Percentiles rank a stretch among this genome's conserved stretches.
Conservation (phyloP, 53 echinoderm and acorn worm genomes). For the Crossaster papposus region DNA sequence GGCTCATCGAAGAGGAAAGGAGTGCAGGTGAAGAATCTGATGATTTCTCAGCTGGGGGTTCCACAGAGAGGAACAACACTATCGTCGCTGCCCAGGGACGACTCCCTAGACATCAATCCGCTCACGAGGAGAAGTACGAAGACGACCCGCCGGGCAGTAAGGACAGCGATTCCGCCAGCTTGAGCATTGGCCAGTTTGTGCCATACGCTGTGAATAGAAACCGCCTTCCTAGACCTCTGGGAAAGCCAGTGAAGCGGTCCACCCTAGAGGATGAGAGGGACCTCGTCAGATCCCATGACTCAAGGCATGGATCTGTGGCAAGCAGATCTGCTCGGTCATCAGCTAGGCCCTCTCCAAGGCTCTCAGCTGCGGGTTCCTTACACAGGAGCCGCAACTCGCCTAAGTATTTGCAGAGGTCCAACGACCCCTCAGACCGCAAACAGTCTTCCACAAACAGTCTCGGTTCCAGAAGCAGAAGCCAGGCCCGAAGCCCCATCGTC, state of each 20-base stretch:
- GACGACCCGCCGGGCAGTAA: slow-evolving; percentile 59
- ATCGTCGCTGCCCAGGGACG: slow-evolving; percentile 35
- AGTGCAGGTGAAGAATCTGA: not conserved
- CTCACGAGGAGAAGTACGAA: slow-evolving; percentile 63
- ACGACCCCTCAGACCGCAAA: slow-evolving; percentile 10
- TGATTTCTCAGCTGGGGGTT: not conserved
- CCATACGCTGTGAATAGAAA: slow-evolving; percentile 69
- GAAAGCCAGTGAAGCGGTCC: slow-evolving; percentile 23
- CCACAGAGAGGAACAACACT: slow-evolving; percentile 46
- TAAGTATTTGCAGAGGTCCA: slow-evolving; percentile 20
- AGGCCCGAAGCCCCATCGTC: not conserved
- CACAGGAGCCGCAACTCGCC: slow-evolving; percentile 30
- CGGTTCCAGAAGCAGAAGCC: slow-evolving; percentile 24
- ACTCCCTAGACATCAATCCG: slow-evolving; percentile 39
- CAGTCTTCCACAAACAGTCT: slow-evolving; percentile 43
- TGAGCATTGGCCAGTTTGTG: slow-evolving; percentile 75
- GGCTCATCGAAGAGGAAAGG: not conserved
- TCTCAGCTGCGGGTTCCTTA: not conserved
- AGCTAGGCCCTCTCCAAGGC: not conserved
- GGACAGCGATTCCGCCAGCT: slow-evolving; percentile 64
- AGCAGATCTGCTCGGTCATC: slow-evolving; percentile 21
- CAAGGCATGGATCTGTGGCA: not conserved
- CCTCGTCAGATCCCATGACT: not conserved
- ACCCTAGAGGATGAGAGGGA: slow-evolving; percentile 31
- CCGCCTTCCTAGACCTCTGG: slow-evolving; percentile 41